These are phyloP conservation scores for Myopa tessellatipennis DNA, from an alignment of 2,888 invertebrate genomes.

Conservation along the genomic window DNA sequence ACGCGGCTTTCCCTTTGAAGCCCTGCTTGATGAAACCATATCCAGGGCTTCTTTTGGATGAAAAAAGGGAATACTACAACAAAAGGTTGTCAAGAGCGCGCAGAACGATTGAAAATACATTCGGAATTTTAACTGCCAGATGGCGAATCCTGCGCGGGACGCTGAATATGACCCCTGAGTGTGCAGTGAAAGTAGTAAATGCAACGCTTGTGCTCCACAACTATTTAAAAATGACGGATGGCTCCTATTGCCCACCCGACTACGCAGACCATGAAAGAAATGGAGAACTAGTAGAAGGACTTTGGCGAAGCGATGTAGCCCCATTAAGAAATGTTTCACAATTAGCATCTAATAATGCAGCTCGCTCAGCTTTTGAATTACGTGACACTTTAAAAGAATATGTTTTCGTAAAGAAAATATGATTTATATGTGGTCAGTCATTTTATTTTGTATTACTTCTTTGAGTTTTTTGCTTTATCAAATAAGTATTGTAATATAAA, in stretches of 20 bases:
- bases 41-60: not conserved
- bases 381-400: not conserved
- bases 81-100: too few species aligned
- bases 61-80: too few species aligned
- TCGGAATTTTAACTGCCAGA: conserved; percentile 21
- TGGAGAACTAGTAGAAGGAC: not conserved
- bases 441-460: not conserved
- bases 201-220: conserved; percentile 19
- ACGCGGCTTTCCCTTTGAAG: conserved; percentile 37
- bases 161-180: conserved; percentile 7
- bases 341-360: too few species aligned
- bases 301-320: too few species aligned
- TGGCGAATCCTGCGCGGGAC: conserved; percentile 21
- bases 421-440: not conserved
- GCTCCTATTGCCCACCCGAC: not conserved
- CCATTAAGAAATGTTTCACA: too few species aligned
- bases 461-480: not conserved
- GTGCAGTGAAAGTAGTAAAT: conserved; percentile 20
- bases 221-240: conserved; percentile 15
- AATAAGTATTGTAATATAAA: not conserved
- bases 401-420: not conserved
- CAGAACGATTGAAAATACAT: too few species aligned
- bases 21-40: conserved; percentile 25
- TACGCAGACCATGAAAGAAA: not conserved
- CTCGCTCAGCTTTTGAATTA: not conserved